Base-by-base conservation (phyloP, 2,113 vertebrate species). In the Leucopsar rothschildi region DNA sequence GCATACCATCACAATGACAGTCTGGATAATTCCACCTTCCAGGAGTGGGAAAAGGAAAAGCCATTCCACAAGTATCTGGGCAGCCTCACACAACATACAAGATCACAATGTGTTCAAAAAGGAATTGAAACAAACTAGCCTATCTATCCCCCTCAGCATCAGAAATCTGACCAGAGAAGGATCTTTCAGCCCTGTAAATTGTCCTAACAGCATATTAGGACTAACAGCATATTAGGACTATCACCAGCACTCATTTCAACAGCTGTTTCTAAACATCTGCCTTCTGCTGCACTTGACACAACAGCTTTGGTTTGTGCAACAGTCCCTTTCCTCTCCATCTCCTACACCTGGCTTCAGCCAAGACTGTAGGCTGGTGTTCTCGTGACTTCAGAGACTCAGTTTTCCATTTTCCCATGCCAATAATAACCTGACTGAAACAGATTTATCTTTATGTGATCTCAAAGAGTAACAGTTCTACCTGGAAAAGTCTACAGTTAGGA, bases 91-190 rank as follows among this genome's bases (percentile, higher is more conserved):
- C 6, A 82, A 82, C 17, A 49, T 2, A 52, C 0, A 4, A 63
- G 21, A 79, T 14, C 47, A 56, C 12, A 88, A 60, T 4, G 2
- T 20, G 44, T 13, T n/a, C 19, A 69, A 68, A 84, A 17, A 75
- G 28, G 25, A 84, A 68, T 1, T 50, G 37, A 59, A 82, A 44
- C 18, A 68, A 85, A 20, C 10, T 24, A 81, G 29, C 14, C 23
- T 15, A 8, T 75, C 72, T 72, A 18, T 7, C 52, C 37, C 7
- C 2, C 0, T 10, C 37, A 37, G 0, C 25, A 19, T 37, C 31
- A 49, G 17, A 71, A 12, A 69, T 4, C 21, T 31, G 40, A 60
- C 10, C 52, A 56, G 39, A 70, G 14, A 64, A 50, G 8, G 10
- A 59, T 47, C 52, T 37, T 49, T 40, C 31, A 60, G 40, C 9